A percentile compares a stretch with the other conserved stretches of the same genome.
Conservation (phyloP, 1,140 invertebrate genomes). For the Drosophila albomicans region DNA sequence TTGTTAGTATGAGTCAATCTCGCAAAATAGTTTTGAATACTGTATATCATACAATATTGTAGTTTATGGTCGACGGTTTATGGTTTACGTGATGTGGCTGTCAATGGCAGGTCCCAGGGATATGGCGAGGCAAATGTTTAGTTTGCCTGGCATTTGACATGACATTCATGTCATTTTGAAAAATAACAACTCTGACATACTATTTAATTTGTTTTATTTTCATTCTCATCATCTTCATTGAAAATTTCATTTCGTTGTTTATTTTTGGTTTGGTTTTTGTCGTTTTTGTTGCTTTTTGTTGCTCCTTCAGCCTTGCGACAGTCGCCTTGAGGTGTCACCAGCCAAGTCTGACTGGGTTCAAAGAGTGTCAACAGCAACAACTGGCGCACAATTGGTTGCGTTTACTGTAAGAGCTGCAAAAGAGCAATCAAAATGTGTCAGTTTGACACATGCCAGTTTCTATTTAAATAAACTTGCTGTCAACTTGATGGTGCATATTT, state of each 20-base stretch:
- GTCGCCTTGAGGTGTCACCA: constrained; percentile 72
- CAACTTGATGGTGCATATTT: constrained; percentile 59
- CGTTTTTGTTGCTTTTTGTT: neutral
- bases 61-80: constrained; percentile 4
- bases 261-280: constrained; percentile 6
- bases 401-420: constrained; percentile 30
- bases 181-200: constrained; percentile 70
- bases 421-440: constrained; percentile 73
- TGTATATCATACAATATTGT: constrained; percentile 7
- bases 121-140: constrained; percentile 44
- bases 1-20: neutral
- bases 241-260: constrained; percentile 30
- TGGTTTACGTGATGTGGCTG: constrained; percentile 45
- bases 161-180: constrained; percentile 68
- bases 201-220: constrained; percentile 72
- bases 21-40: neutral
- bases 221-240: constrained; percentile 1
- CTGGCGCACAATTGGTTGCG: constrained; percentile 50
- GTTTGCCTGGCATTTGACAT: constrained; percentile 69
- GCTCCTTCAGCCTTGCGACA: constrained; percentile 54
- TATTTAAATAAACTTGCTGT: constrained; percentile 72
- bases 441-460: constrained; percentile 73
- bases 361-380: constrained; percentile 62
- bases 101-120: constrained; percentile 52
- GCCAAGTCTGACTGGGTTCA: constrained; percentile 42